Conservation (phyloP, 2,797 vertebrate species). For the Sebastes hubbsi region DNA sequence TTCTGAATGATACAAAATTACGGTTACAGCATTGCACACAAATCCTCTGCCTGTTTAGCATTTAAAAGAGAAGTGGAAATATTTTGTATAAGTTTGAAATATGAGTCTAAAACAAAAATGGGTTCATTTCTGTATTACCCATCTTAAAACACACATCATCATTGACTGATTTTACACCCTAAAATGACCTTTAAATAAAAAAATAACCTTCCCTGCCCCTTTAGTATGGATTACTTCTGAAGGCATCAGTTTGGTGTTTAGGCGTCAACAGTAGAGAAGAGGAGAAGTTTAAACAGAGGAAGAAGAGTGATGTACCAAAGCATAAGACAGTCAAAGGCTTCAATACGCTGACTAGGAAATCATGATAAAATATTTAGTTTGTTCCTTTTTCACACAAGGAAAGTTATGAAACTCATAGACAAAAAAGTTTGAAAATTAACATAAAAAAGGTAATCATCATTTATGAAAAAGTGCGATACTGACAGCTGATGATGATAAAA, state of each 20-base stretch:
- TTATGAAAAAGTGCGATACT: slow-evolving; percentile 6
- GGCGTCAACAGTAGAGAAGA: slow-evolving; percentile 59
- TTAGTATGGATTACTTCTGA: slow-evolving; percentile 59
- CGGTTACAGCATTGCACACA: background rate
- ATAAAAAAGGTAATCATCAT: background rate
- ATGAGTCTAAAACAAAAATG: background rate
- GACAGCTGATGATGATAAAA: slow-evolving; percentile 38
- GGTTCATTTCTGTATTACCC: background rate
- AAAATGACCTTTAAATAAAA: slow-evolving; percentile 1
- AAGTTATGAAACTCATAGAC: background rate
- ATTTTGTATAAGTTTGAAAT: background rate
- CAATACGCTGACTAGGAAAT: background rate
- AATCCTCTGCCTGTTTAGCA: background rate
- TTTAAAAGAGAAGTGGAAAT: background rate
- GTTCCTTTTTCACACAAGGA: background rate
- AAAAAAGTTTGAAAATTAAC: background rate
- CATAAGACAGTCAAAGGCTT: slow-evolving; percentile 35
- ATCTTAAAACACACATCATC: slow-evolving; percentile 5
- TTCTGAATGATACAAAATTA: background rate
- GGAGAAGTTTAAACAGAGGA: slow-evolving; percentile 37
- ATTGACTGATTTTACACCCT: background rate
- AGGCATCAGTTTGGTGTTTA: slow-evolving; percentile 82
- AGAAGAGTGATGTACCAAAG: slow-evolving; percentile 16
- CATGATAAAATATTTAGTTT: background rate
- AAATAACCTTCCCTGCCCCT: slow-evolving; percentile 20